These are phyloP conservation scores for Drosophila kikkawai DNA, from an alignment of 1,140 invertebrate genomes.

Conservation along the genomic window DNA sequence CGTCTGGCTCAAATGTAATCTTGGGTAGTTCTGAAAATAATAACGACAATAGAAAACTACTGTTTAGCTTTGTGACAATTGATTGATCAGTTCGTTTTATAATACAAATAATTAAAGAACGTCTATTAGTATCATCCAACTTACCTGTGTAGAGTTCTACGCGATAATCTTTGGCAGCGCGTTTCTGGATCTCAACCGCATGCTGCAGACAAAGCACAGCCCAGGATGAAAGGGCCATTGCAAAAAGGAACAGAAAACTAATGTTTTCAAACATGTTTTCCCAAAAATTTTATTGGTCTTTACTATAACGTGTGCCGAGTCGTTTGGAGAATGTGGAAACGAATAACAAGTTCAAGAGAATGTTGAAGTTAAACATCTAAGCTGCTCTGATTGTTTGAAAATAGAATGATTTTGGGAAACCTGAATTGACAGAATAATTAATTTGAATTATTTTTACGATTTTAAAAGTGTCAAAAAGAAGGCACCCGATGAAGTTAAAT, in stretches of 20 bases:
- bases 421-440: too few relatives aligned
- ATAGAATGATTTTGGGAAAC: too few relatives aligned
- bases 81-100: too few relatives aligned
- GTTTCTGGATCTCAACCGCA: constrained; percentile 27
- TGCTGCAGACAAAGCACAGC: constrained; percentile 55
- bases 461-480: too few relatives aligned
- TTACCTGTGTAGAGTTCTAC: constrained; percentile 9
- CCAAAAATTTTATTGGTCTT: constrained; percentile 11
- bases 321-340: constrained; percentile 24
- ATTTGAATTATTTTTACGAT: too few relatives aligned
- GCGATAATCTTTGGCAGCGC: constrained; percentile 19
- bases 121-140: not conserved
- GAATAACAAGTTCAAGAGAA: not conserved
- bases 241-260: constrained; percentile 57
- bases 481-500: too few relatives aligned
- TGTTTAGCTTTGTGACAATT: not conserved
- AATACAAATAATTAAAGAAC: too few relatives aligned
- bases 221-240: constrained; percentile 61
- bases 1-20: constrained; percentile 2
- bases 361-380: not conserved
- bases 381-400: not conserved
- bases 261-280: constrained; percentile 65
- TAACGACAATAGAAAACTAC: not conserved
- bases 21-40: constrained; percentile 22
- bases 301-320: constrained; percentile 7